Percentiles rank a stretch among this genome's conserved stretches.
phyloP scores from a whole-genome alignment of 2,113 vertebrate genomes.

The Rhadina sibilatrix region DNA sequence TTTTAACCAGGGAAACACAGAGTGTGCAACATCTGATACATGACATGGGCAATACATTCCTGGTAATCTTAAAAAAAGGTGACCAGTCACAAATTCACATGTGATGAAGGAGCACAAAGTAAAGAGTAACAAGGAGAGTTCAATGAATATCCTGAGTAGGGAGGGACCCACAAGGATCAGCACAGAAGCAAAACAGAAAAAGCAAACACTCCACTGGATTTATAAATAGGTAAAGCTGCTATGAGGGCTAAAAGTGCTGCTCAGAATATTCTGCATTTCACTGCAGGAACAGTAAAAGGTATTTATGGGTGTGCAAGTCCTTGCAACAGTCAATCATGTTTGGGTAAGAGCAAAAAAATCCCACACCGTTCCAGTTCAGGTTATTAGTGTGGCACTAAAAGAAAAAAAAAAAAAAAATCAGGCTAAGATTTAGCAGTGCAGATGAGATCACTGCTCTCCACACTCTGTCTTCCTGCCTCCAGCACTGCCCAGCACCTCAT shows the following conservation, averaged over 20 bases:
- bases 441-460: constrained; percentile 51
- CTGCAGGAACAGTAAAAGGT: neutral
- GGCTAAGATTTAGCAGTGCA: constrained; percentile 33
- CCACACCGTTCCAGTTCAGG: neutral
- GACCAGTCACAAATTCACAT: neutral
- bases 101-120: neutral
- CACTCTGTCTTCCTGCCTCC: constrained; percentile 13
- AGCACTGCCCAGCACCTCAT: neutral
- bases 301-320: neutral
- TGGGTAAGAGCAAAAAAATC: neutral
- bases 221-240: neutral
- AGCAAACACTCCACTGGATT: neutral
- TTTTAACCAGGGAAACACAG: neutral
- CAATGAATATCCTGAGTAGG: neutral
- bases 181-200: neutral
- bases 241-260: neutral
- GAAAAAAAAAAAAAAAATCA: neutral
- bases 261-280: neutral
- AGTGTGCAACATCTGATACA: neutral
- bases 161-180: neutral
- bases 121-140: neutral
- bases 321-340: neutral
- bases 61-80: neutral
- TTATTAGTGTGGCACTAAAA: neutral
- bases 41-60: neutral